Conservation (phyloP, 2,888 invertebrate species). For the Cordylochernes scorpioides region DNA sequence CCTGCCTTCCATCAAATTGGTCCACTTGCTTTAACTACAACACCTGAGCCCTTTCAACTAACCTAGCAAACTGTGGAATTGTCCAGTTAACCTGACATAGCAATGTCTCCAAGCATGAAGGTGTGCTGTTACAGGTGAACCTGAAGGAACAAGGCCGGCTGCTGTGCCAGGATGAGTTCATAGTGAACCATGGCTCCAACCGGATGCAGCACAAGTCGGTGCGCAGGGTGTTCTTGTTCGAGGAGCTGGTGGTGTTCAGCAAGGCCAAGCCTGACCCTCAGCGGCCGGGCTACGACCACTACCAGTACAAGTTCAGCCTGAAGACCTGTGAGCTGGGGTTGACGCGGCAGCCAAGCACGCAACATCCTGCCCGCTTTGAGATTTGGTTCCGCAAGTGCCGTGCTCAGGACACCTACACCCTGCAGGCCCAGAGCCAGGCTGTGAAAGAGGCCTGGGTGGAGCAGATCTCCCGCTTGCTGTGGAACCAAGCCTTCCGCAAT, state of each 20-base stretch:
- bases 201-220: conserved; percentile 49
- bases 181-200: conserved; percentile 52
- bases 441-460: conserved; percentile 67
- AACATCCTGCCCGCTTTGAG: conserved; percentile 59
- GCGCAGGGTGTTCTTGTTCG: conserved; percentile 65
- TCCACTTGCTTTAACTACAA: too few relatives aligned
- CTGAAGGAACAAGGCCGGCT: conserved; percentile 71
- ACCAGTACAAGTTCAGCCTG: conserved; percentile 77
- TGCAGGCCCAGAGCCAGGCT: conserved; percentile 64
- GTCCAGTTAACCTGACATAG: not conserved
- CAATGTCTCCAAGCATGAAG: not conserved
- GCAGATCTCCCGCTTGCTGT: conserved; percentile 62
- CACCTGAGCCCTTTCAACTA: too few relatives aligned
- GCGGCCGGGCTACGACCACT: conserved; percentile 57
- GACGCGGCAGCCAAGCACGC: too few relatives aligned
- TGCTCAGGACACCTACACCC: conserved; percentile 42
- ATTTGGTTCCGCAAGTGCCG: conserved; percentile 76
- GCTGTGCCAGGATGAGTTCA: conserved; percentile 65
- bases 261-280: conserved; percentile 59
- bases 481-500: conserved; percentile 81
- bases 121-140: conserved; percentile 34
- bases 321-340: too few relatives aligned
- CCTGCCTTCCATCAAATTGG: too few relatives aligned
- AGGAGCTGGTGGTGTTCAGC: conserved; percentile 73
- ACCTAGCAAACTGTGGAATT: too few relatives aligned